Evolutionary conservation across 1,140 invertebrate genomes (phyloP), one percentile per base, ranked within the genome.

Genomic region (Lepidurus arcticus): DNA sequence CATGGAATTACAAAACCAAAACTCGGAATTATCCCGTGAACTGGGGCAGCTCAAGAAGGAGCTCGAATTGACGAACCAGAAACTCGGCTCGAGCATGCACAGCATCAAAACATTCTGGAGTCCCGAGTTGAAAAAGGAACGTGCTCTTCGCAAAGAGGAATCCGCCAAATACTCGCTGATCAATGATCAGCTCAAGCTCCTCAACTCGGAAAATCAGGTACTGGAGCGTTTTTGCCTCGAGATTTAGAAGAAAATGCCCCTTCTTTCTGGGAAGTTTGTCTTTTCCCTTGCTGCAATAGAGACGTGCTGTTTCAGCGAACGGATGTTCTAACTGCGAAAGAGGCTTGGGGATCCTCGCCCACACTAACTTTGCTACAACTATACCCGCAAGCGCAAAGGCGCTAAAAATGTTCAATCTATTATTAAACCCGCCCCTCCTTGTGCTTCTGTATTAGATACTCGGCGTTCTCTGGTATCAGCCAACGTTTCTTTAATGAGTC

Each of bases 61-160:
- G 84, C 89, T 98, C 81, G 96, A 99, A 86, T 88, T 97, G 80
- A 97, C 96, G 79, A 98, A 98, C 86, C 96, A 98, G 86, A 99
- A 99, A 86, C 88, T 99, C 80, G 96, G 95, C 83, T 98, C 97
- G 83, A 96, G 94, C 82, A 99, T 99, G 97, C 97, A 98, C 86
- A 97, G 94, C 86, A 99, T 99, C 84, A 99, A 99, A 87, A 98
- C 97, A 11, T 99, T 99, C 87, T 99, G 98, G 98, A 98, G 95
- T 85, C 98, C 98, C 0, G 98, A 99, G 85, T 88, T 99, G 82
- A 99, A 99, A 86, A 98, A 98, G 87, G 97, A 99, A 86, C 87
- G 97, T 79, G 94, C 96, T 13, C 84, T 98, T 74, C 87, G 97
- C 76, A 99, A 99, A 86, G 98, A 99, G 86, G 98, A 99, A 87